Base-by-base conservation (phyloP, 2,113 vertebrate genomes). In the Aphyosemion australe region DNA sequence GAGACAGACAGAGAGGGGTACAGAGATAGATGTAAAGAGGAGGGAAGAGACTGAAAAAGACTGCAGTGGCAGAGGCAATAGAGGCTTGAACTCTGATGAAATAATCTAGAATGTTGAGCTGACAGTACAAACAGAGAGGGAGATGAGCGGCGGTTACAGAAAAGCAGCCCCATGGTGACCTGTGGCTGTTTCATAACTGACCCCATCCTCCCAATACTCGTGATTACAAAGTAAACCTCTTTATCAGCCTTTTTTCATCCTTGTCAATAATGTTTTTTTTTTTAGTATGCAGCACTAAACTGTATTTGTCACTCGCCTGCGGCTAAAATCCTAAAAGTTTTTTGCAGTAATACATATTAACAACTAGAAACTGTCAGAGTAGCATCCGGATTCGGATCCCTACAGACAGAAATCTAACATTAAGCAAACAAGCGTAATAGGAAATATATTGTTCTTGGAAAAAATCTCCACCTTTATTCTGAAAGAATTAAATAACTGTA, bases 21-120 rank as follows among this genome's bases (percentile, higher is more conserved):
- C 65, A 79, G 74, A 85, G 79, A 79, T 64, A 84, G 74, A 88
- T 83, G 75, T 84, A 83, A 75, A 84, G 78, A 76, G 69, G 76
- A 79, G 78, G 80, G 70, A 77, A 85, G 69, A 83, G 74, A 86
- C 83, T 65, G 81, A 84, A 85, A 86, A 84, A 84, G 85, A 87
- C 81, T 82, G 87, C 85, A 83, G 81, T 90, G 89, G 87, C 89
- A 88, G 76, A 89, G 80, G 78, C 89, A 89, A 88, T 90, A 85
- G 77, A 79, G 83, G 84, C 76, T 83, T 84, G 84, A 88, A 88
- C 83, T 79, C 82, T 90, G 87, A 91, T 88, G 84, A 88, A 87
- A 89, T 90, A 89, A 90, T 88, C 81, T 66, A 72, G 87, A 83
- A 83, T 85, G 84, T 68, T 70, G 77, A 85, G 81, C 68, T 78